phyloP scores from a whole-genome alignment of 2,797 vertebrate genomes.

The Vespertilio murinus region DNA sequence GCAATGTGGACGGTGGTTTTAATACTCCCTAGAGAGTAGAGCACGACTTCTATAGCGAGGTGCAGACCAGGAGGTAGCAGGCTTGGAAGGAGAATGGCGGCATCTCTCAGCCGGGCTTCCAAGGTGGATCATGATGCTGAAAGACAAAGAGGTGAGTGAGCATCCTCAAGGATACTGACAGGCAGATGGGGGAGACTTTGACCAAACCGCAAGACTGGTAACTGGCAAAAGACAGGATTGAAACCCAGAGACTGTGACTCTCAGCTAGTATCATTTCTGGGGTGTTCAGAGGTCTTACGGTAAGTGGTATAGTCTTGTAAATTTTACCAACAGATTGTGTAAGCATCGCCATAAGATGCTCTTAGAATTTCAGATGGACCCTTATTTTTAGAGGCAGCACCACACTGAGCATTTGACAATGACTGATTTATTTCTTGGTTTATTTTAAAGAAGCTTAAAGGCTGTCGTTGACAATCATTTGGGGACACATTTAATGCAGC shows the following conservation, averaged over 20 bases:
- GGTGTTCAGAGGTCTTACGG: neutral
- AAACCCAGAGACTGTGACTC: neutral
- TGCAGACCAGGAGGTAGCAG: neutral
- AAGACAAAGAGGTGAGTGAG: neutral
- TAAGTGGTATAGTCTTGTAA: neutral
- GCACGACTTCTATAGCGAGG: accelerated
- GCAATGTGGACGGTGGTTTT: neutral
- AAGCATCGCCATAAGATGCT: neutral
- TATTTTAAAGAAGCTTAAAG: slow-evolving; percentile 46
- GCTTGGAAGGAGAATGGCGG: neutral
- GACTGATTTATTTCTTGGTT: slow-evolving; percentile 33
- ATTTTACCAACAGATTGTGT: slow-evolving; percentile 13
- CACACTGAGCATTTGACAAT: slow-evolving; percentile 44
- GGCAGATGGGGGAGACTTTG: neutral
- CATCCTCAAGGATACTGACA: neutral
- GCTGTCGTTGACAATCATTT: neutral
- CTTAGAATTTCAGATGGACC: slow-evolving; percentile 42
- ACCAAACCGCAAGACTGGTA: neutral
- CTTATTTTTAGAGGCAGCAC: slow-evolving; percentile 51
- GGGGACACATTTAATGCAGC: neutral
- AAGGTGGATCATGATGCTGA: neutral
- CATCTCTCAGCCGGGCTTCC: neutral
- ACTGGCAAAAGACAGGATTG: neutral
- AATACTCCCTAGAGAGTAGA: neutral
- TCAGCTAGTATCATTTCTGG: neutral